Percentiles rank a stretch among this genome's conserved stretches.
Evolutionary conservation across 37 sponge, comb jelly and placozoan genomes (phyloP).

Genomic region (Trichoplax adhaerens): DNA sequence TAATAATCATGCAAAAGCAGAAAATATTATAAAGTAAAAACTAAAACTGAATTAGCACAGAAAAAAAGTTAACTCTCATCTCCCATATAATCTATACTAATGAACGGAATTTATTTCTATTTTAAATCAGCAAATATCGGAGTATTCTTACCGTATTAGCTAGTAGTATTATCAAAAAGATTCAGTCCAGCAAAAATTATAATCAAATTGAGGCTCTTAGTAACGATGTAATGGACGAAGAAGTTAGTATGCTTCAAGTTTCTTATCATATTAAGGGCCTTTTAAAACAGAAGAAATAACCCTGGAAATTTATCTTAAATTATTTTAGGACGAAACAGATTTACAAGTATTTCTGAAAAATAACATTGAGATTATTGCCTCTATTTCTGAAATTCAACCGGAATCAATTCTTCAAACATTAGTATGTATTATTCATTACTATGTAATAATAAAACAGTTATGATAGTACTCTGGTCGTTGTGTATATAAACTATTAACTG

Average conservation of each 20-base stretch:
- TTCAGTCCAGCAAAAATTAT: too few species aligned
- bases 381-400: conserved; percentile 55
- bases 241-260: conserved; percentile 4
- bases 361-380: conserved; percentile 44
- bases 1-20: background rate
- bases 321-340: conserved; percentile 58
- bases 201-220: conserved; percentile 22
- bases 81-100: too few species aligned
- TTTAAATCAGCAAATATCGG: too few species aligned
- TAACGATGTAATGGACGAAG: conserved; percentile 48
- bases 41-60: background rate
- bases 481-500: background rate
- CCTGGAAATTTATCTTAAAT: background rate
- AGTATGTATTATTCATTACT: background rate
- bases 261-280: too few species aligned
- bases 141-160: too few species aligned
- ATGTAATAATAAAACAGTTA: too few species aligned
- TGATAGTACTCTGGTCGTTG: too few species aligned
- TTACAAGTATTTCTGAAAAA: conserved; percentile 60
- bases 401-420: conserved; percentile 35
- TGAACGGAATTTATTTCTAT: too few species aligned
- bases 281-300: too few species aligned
- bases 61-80: too few species aligned
- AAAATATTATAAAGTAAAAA: conserved; percentile 4
- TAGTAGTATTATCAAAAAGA: too few species aligned